Percentiles rank a stretch among this genome's conserved stretches.
Evolutionary conservation across 2,888 invertebrate genomes (phyloP).

Genomic region (Sarcophaga subvicina): DNA sequence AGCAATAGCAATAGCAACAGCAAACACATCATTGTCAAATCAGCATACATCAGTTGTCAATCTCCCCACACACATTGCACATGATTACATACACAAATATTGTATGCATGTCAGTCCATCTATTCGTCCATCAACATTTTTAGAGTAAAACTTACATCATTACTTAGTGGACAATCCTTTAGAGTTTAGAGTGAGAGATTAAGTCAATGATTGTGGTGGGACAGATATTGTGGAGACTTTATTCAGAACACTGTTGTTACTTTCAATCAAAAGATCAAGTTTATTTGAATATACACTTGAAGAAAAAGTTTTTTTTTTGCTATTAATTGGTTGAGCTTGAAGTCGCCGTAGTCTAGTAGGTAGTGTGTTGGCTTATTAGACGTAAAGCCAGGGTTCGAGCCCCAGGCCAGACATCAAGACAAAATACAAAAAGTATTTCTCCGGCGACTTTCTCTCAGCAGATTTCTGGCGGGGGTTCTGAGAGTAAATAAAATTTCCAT

Average conservation of each 20-base stretch:
- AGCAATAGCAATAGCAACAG: neutral
- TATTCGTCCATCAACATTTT: neutral
- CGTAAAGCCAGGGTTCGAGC: no score
- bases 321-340: no score
- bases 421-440: no score
- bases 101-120: conserved; percentile 1
- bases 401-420: no score
- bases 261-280: conserved; percentile 40
- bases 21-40: conserved; percentile 68
- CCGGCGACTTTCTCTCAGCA: no score
- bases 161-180: conserved; percentile 34
- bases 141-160: conserved; percentile 31
- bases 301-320: conserved; percentile 10
- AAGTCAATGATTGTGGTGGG: neutral
- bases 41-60: conserved; percentile 69
- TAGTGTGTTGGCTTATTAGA: no score
- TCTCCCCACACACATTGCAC: conserved; percentile 12
- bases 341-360: no score
- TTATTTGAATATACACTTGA: conserved; percentile 29
- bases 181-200: neutral
- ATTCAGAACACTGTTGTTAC: conserved; percentile 42
- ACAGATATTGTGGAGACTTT: neutral
- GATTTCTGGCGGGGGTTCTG: no score
- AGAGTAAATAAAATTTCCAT: no score
- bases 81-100: conserved; percentile 1